Conservation (phyloP, 2,797 vertebrate species). For the Epinephelus coioides region DNA sequence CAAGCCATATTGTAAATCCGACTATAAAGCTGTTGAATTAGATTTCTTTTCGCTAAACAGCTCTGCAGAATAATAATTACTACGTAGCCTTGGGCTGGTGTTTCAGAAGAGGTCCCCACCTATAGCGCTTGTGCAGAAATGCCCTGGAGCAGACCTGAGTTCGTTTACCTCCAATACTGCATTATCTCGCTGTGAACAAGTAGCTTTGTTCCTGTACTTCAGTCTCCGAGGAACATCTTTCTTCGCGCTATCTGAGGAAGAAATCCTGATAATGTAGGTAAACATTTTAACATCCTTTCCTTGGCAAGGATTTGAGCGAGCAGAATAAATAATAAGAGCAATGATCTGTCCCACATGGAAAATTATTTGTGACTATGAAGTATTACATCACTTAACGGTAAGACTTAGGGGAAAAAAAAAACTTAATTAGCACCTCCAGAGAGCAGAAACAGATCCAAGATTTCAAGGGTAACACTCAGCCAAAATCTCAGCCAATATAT, state of each 20-base stretch:
- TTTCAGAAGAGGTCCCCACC: constrained; percentile 42
- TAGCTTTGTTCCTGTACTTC: constrained; percentile 32
- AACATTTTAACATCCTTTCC: constrained; percentile 59
- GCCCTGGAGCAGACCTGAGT: constrained; percentile 41
- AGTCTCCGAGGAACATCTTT: constrained; percentile 12
- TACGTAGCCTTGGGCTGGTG: constrained; percentile 40
- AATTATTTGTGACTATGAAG: constrained; percentile 74
- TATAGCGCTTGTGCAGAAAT: constrained; percentile 38
- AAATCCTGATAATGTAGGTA: constrained; percentile 54
- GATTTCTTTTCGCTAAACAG: constrained; percentile 42
- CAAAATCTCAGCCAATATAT: constrained; percentile 79
- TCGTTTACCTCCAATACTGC: constrained; percentile 43
- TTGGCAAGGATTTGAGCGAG: constrained; percentile 52
- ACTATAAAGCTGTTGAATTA: constrained; percentile 54
- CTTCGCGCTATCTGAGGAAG: constrained; percentile 21
- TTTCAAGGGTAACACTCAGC: constrained; percentile 76
- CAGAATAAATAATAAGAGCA: constrained; percentile 72
- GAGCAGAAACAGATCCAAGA: constrained; percentile 75
- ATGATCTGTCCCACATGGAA: constrained; percentile 67
- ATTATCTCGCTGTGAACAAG: constrained; percentile 36
- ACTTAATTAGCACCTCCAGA: constrained; percentile 75
- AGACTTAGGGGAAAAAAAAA: constrained; percentile 43
- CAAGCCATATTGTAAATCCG: constrained; percentile 46
- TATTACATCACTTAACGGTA: constrained; percentile 76
- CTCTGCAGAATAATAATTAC: constrained; percentile 60